Conservation (phyloP, 2,113 vertebrate genomes). For the Bothrops jararaca region DNA sequence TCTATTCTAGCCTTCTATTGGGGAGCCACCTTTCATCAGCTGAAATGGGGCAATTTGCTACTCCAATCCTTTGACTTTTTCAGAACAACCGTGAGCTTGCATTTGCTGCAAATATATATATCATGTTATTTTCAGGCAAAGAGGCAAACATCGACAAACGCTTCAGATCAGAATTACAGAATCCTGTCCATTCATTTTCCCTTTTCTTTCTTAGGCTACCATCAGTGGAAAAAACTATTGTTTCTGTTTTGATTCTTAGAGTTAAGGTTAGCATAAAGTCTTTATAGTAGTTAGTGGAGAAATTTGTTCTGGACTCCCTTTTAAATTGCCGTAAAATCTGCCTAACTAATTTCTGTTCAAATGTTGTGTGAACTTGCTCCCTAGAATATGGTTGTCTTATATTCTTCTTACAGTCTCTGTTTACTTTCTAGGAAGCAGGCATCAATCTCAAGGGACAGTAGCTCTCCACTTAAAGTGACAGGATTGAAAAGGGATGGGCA, state of each 20-base stretch:
- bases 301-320: neutral
- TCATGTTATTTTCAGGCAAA: neutral
- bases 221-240: neutral
- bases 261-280: neutral
- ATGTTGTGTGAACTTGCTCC: neutral
- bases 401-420: neutral
- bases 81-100: neutral
- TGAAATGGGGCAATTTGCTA: neutral
- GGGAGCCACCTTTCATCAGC: neutral
- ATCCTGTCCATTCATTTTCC: neutral
- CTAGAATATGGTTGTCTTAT: neutral
- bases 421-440: neutral
- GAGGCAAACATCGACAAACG: neutral
- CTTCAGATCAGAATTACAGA: neutral
- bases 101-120: neutral
- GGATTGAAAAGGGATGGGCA: neutral
- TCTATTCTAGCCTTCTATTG: neutral
- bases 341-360: neutral
- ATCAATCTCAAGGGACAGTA: neutral
- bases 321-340: neutral
- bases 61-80: neutral
- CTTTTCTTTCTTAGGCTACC: neutral
- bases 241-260: neutral
- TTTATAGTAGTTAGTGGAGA: neutral
- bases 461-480: neutral